Percentiles rank a stretch among this genome's conserved stretches.
phyloP scores from a whole-genome alignment of 2,888 invertebrate species.

The Sesia bembeciformis region DNA sequence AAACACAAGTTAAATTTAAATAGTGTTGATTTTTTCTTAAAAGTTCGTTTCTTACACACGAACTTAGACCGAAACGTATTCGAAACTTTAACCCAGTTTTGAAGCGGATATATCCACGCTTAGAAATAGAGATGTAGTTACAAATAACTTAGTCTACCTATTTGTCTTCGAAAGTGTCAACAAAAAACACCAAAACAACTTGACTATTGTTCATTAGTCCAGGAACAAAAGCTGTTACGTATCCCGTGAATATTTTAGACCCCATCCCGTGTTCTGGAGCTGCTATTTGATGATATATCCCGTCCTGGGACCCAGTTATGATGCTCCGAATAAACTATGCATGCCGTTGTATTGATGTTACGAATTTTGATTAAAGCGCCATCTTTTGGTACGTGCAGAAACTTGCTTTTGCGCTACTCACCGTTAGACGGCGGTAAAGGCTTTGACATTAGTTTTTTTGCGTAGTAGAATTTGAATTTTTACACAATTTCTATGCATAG shows the following conservation, averaged over 20 bases:
- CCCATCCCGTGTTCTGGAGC: slow-evolving; percentile 46
- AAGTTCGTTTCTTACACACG: too few species aligned
- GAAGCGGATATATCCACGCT: too few species aligned
- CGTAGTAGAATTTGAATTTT: too few species aligned
- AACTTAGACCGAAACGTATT: too few species aligned
- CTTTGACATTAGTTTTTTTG: too few species aligned
- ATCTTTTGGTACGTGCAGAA: slow-evolving; percentile 25
- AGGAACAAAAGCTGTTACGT: slow-evolving; percentile 63
- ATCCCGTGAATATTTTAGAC: slow-evolving; percentile 59
- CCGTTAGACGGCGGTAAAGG: slow-evolving; percentile 22
- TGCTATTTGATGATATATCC: slow-evolving; percentile 58
- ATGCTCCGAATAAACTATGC: slow-evolving; percentile 56
- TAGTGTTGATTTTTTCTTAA: too few species aligned
- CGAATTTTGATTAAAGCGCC: slow-evolving; percentile 30
- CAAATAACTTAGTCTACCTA: too few species aligned
- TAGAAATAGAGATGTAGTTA: too few species aligned
- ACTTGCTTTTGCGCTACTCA: slow-evolving; percentile 20
- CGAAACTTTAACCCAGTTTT: too few species aligned
- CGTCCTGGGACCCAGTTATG: slow-evolving; percentile 51
- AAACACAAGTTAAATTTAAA: too few species aligned
- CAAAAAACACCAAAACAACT: slow-evolving; percentile 2
- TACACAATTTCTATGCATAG: too few species aligned
- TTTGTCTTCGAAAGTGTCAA: too few species aligned
- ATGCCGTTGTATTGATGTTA: slow-evolving; percentile 51
- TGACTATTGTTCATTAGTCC: slow-evolving; percentile 50